Percentiles rank a stretch among this genome's conserved stretches.
Evolutionary conservation across 2,113 vertebrate genomes (phyloP).

Genomic region (Semnornis frantzii): DNA sequence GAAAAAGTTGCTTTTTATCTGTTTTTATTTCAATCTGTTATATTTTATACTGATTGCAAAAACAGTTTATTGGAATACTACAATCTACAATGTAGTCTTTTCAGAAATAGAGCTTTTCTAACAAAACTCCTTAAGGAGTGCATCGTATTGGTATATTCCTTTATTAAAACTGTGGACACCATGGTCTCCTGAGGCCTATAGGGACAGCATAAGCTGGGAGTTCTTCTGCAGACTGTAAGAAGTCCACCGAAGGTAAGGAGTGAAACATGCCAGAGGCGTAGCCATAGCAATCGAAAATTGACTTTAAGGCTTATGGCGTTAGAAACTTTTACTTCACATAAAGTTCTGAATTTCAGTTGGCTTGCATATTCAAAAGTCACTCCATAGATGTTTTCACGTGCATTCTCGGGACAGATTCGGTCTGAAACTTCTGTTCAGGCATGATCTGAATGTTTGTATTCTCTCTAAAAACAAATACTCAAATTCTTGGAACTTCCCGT

Average conservation of each 20-base stretch:
- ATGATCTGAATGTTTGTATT: not conserved
- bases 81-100: slow-evolving; percentile 50
- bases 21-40: slow-evolving; percentile 7
- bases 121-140: slow-evolving; percentile 60
- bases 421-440: slow-evolving; percentile 2
- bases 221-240: slow-evolving; percentile 53
- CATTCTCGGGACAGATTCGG: not conserved
- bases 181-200: slow-evolving; percentile 56
- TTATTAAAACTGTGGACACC: slow-evolving; percentile 55
- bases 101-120: slow-evolving; percentile 55
- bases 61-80: slow-evolving; percentile 32
- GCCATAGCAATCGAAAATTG: not conserved
- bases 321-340: not conserved
- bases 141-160: slow-evolving; percentile 43
- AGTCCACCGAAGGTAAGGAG: slow-evolving; percentile 49
- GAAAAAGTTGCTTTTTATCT: not conserved
- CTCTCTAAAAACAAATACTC: not conserved
- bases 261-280: not conserved
- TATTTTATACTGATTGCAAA: slow-evolving; percentile 25
- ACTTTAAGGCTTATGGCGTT: not conserved
- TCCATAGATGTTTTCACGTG: not conserved
- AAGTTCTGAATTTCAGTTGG: slow-evolving; percentile 15
- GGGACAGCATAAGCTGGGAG: slow-evolving; percentile 41
- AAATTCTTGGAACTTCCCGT: not conserved
- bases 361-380: slow-evolving; percentile 5